A percentile compares a stretch with the other conserved stretches of the same genome.
These are phyloP conservation scores for Protobothrops flavoviridis DNA, from an alignment of 2,113 vertebrate genomes.

Conservation along the genomic window DNA sequence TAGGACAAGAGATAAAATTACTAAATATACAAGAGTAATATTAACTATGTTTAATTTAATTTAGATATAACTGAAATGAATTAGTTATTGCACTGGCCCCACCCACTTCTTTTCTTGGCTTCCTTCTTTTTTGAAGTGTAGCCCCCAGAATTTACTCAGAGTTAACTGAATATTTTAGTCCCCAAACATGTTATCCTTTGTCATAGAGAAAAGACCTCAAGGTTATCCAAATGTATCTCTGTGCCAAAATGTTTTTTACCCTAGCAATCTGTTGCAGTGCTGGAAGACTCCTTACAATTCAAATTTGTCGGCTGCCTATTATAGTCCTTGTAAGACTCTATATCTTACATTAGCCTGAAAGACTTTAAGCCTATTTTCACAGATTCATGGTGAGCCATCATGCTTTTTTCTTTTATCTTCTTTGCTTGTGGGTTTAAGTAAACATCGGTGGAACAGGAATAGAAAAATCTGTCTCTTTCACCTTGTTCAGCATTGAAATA, in stretches of 20 bases:
- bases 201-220: background rate
- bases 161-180: background rate
- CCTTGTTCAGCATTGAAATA: slow-evolving; percentile 43
- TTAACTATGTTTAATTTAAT: background rate
- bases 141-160: background rate
- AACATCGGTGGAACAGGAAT: background rate
- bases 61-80: background rate
- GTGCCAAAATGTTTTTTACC: background rate
- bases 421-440: background rate
- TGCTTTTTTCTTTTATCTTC: background rate
- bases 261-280: background rate
- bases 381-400: background rate
- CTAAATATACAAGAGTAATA: background rate
- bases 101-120: background rate
- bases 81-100: background rate
- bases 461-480: slow-evolving; percentile 15
- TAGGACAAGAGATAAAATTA: background rate
- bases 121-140: background rate
- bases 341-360: background rate
- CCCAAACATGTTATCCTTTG: background rate
- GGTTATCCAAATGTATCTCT: background rate
- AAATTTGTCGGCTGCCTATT: background rate
- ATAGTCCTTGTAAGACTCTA: background rate
- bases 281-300: background rate
- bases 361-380: background rate